Percentiles rank a stretch among this genome's conserved stretches.
These are phyloP conservation scores for Anser cygnoides DNA, from an alignment of 2,113 vertebrate species.

Conservation along the genomic window DNA sequence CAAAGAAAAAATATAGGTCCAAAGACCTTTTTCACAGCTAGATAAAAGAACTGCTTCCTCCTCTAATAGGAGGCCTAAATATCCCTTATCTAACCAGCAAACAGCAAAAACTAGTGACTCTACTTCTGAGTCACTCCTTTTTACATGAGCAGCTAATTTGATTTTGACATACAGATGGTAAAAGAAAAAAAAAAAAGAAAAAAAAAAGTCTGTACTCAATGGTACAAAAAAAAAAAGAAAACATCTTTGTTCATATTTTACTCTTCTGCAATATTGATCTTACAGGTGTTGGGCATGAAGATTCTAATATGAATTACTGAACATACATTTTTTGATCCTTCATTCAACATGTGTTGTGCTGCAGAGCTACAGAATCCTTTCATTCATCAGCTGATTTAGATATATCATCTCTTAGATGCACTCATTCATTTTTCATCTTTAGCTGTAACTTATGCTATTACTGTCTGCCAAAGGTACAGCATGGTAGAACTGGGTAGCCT, in stretches of 20 bases:
- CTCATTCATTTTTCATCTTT: not conserved
- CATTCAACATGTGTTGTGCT: not conserved
- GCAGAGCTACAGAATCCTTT: not conserved
- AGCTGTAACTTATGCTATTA: not conserved
- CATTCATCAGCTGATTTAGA: not conserved
- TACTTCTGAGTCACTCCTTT: not conserved
- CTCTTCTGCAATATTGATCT: not conserved
- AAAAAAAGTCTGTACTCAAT: not conserved
- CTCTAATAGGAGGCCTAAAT: not conserved
- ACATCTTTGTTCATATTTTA: not conserved
- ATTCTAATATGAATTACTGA: not conserved
- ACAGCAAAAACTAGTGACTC: not conserved
- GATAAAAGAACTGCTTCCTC: not conserved
- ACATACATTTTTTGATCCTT: not conserved
- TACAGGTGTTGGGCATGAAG: not conserved
- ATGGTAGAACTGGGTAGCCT: not conserved
- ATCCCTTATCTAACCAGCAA: not conserved
- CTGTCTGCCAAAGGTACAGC: not conserved
- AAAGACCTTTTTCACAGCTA: not conserved
- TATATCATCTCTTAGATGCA: not conserved
- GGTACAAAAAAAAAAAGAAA: not conserved
- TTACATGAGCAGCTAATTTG: not conserved
- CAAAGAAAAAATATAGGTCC: not conserved
- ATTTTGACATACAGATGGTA: not conserved
- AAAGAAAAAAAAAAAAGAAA: not conserved